Evolutionary conservation across 2,797 vertebrate genomes (phyloP), one percentile per base, ranked within the genome.

Genomic region (Lophotriccus pileatus): DNA sequence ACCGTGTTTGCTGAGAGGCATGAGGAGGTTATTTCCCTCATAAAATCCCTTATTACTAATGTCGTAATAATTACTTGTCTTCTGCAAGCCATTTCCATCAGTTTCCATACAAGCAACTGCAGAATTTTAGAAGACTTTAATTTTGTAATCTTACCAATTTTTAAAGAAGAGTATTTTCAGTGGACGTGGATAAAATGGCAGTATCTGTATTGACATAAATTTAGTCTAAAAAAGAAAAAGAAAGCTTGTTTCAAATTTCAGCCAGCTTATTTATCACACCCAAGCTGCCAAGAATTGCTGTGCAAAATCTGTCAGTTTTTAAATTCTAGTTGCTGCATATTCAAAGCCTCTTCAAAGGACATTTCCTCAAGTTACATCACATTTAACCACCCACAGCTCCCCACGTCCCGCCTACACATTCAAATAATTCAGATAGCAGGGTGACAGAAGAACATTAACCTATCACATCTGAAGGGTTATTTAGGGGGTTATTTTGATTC

Each of bases 261-360:
- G 63, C 46, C 53, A 67, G 41, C 72, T 90, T 93, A 89, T 88
- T 95, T 86, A 79, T 87, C 68, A 90, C 67, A 53, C 20, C 27
- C 34, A 49, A 44, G 25, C 25, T 94, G 74, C 91, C 84, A 86
- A 63, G 49, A 55, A 74, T 16, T 53, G 77, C 75, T 69, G 32
- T 83, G 80, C 23, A 87, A 84, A 95, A 96, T 68, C 90, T 95
- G 74, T 49, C 86, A 84, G 47, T 53, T 85, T 80, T 79, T 39
- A 89, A 93, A 62, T 85, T 67, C 37, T 82, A 30, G 23, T 56
- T 52, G 23, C 44, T 93, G 49, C 47, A 89, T 82, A 94, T 78
- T 90, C 78, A 96, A 73, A 85, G 36, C 41, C 32, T 78, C 59
- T 52, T 68, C 62, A 93, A 52, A 73, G 84, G 84, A 39, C n/a